Base-by-base conservation (phyloP, 2,113 vertebrate genomes). In the Antigone vipio region DNA sequence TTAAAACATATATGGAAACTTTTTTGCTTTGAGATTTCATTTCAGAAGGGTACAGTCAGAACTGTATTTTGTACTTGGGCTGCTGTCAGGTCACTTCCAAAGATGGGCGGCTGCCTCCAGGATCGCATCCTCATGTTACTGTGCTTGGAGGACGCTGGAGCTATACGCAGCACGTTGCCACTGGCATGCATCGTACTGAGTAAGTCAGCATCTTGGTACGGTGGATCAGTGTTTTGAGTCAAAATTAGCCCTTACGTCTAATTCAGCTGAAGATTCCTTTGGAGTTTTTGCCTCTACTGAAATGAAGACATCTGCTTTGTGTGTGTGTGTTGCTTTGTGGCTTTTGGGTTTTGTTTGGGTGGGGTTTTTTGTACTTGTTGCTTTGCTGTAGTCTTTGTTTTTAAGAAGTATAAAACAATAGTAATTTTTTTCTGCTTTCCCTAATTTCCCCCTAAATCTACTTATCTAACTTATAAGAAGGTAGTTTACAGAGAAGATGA, bases 321-420 rank as follows among this genome's bases (percentile, higher is more conserved):
- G 45, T 6, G 19, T 47, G 45, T 47, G 19, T 62, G 11, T 62
- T 32, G 5, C 6, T 62, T 30, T 19, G 26, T 21, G 7, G 3
- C 0, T 32, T 35, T 15, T 5, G 2, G 3, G 5, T 27, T 49
- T 55, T 38, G 5, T 23, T 75, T 12, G 9, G 5, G 19, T 14
- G 20, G 14, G 2, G 4, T 7, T 69, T 30, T 15, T 40, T 4
- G 7, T 13, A 15, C 53, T 76, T 63, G 11, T 21, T 50, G 3
- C 1, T 50, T 78, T 59, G 7, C 3, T 4, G 62, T 74, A 9
- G 15, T 67, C 14, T 15, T 50, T 56, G 6, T 16, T 77, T 88
- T 35, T 4, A 52, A 56, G 52, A 44, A 5, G 7, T 40, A 27
- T 32, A 67, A 66, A 74, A n/a, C 3, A 45, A 14, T 2, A 38